Evolutionary conservation across 2,113 vertebrate species (phyloP).

Genomic region (Gasterosteus nipponicus): DNA sequence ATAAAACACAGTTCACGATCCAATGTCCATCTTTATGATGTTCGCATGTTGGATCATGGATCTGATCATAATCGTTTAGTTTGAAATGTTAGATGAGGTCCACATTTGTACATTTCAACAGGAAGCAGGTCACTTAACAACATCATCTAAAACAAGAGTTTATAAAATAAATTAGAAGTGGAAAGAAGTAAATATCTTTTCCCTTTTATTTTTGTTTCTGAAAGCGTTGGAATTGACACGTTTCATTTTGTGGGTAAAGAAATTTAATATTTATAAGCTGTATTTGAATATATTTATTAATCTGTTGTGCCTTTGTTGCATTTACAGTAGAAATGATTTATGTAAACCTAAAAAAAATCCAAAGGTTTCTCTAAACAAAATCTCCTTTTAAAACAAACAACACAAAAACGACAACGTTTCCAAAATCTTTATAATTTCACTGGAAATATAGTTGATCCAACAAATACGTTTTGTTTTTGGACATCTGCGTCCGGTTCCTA

Average conservation of each 20-base stretch:
- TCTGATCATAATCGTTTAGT: not conserved
- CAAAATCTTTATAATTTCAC: slow-evolving; percentile 63
- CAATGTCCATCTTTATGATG: not conserved
- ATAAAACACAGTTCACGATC: not conserved
- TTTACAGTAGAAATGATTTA: not conserved
- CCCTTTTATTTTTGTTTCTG: too few relatives aligned
- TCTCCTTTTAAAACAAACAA: slow-evolving; percentile 9
- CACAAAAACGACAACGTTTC: slow-evolving; percentile 16
- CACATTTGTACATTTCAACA: too few relatives aligned
- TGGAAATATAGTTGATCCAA: slow-evolving; percentile 72
- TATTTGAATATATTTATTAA: not conserved
- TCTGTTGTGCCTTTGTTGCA: not conserved
- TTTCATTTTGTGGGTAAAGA: not conserved
- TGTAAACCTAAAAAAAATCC: not conserved
- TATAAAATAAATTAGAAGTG: too few relatives aligned
- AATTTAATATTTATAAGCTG: not conserved
- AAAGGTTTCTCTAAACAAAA: not conserved
- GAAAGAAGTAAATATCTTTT: too few relatives aligned
- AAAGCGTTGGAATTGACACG: too few relatives aligned
- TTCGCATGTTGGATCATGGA: not conserved
- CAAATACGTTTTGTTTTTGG: slow-evolving; percentile 59
- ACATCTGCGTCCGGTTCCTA: slow-evolving; percentile 63
- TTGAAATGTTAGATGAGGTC: not conserved
- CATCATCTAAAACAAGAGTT: too few relatives aligned
- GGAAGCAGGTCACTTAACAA: too few relatives aligned